Evolutionary conservation across 2,888 invertebrate genomes (phyloP), one percentile per base, ranked within the genome.

Genomic region (Molanna angustata): DNA sequence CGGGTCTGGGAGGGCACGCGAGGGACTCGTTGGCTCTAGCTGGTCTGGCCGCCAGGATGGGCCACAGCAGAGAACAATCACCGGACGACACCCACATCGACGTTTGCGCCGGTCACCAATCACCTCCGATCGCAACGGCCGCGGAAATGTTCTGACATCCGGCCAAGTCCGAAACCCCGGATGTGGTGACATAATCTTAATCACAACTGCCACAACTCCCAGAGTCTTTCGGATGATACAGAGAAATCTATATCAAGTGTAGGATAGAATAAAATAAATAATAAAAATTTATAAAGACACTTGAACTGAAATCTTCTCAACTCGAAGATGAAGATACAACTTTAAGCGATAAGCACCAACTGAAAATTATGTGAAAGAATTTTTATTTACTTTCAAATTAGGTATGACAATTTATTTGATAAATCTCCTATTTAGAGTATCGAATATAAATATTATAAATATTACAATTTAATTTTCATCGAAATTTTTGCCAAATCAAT

Each of bases 121-220:
- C 49, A 33, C 50, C 49, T 17, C 48, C 50, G 19, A 45, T 54
- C 14, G 49, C 43, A 4, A 49, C 49, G 11, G 41, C 50, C 2
- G 41, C 55, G 4, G 58, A 58, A 43, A 54, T 53, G 40, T 58
- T 58, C 54, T 58, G 58, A 58, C 58, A 56, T 17, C 49, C 42
- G 18, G 33, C 43, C 35, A 49, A 49, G 35, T 43, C 42, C 4
- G 49, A 49, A 27, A n/a, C 49, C n/a, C 20, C 33, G 13, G 49
- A 49, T 21, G 22, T 43, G 9, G 13, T 43, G 21, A 43, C 49
- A 6, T 37, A 43, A 50, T 18, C 18, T 16, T n/a, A n/a, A n/a
- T n/a, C n/a, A 31, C 22, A 35, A 13, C 4, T 35, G 13, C n/a
- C n/a, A n/a, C 6, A 7, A 27, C 9, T 6, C 27, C 27, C 6